phyloP scores from a whole-genome alignment of 1,140 invertebrate species.

The Drosophila watanabei region DNA sequence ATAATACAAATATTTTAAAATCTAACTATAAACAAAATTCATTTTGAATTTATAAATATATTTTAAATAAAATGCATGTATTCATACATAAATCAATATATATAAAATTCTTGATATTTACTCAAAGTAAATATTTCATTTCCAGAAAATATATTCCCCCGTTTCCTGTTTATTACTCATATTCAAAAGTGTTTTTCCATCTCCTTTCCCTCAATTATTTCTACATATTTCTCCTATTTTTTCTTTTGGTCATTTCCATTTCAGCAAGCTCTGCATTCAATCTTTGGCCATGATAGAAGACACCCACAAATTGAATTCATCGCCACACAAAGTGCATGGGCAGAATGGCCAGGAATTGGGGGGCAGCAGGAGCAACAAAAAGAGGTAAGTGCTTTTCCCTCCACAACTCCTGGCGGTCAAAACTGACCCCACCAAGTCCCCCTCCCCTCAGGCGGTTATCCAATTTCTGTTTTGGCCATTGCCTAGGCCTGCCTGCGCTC shows the following conservation, averaged over 20 bases:
- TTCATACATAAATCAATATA: not conserved
- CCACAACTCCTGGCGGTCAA: constrained; percentile 3
- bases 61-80: too few relatives aligned
- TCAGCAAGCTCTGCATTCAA: constrained; percentile 33
- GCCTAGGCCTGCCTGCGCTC: constrained; percentile 49
- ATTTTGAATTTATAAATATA: not conserved
- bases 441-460: constrained; percentile 49
- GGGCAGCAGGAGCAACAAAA: constrained; percentile 32
- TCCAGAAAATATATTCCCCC: not conserved
- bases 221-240: not conserved
- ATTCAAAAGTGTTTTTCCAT: not conserved
- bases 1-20: too few relatives aligned
- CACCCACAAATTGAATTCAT: constrained; percentile 59
- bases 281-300: constrained; percentile 38
- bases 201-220: constrained; percentile 4
- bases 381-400: constrained; percentile 68
- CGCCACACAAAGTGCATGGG: constrained; percentile 44
- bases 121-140: not conserved
- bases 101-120: not conserved
- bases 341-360: constrained; percentile 16
- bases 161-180: not conserved
- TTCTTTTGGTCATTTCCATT: constrained; percentile 31
- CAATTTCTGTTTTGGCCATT: constrained; percentile 72
- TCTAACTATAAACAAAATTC: too few relatives aligned
- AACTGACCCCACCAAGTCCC: constrained; percentile 27